These are phyloP conservation scores for Theristicus caerulescens DNA, from an alignment of 2,113 vertebrate species.

Conservation along the genomic window DNA sequence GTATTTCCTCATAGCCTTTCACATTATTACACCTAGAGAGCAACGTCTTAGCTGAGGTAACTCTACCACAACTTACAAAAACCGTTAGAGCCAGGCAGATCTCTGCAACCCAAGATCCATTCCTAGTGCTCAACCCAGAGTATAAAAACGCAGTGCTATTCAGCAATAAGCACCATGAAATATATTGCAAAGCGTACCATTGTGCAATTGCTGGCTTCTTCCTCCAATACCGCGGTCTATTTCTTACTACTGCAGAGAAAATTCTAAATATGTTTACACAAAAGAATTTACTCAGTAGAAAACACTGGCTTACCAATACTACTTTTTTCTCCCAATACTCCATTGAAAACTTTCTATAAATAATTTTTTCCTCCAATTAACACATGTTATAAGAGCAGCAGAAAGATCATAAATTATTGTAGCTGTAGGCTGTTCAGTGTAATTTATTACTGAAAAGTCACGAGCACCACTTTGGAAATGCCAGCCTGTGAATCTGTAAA, in stretches of 20 bases:
- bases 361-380: slow-evolving; percentile 45
- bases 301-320: background rate
- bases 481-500: slow-evolving; percentile 60
- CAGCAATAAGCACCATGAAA: background rate
- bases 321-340: background rate
- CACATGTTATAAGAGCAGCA: background rate
- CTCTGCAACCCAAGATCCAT: background rate
- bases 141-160: fast-evolving
- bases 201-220: background rate
- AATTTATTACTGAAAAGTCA: slow-evolving; percentile 54
- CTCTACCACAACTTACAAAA: background rate
- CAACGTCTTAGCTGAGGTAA: background rate
- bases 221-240: background rate
- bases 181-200: background rate
- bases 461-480: background rate
- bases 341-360: slow-evolving; percentile 10
- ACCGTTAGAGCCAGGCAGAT: too few relatives aligned
- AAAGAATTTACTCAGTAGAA: background rate
- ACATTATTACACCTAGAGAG: background rate
- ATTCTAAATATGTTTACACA: background rate
- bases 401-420: slow-evolving; percentile 48
- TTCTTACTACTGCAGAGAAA: background rate
- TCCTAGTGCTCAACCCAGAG: background rate
- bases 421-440: slow-evolving; percentile 17
- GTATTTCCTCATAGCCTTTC: background rate